phyloP scores from a whole-genome alignment of 2,888 invertebrate genomes.

The Drosophila algonquin region DNA sequence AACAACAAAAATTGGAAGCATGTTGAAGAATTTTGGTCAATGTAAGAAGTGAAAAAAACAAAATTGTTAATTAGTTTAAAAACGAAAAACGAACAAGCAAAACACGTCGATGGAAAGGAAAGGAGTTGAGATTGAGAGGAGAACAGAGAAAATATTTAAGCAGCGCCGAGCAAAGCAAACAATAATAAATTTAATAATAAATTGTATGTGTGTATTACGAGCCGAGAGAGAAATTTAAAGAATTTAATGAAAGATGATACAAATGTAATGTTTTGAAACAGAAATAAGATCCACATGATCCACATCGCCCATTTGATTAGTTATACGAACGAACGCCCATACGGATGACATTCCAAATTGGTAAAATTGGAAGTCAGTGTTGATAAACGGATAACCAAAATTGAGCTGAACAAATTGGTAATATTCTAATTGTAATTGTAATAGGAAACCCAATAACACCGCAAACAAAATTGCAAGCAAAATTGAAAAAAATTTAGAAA shows the following conservation, averaged over 20 bases:
- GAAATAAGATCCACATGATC: slow-evolving; percentile 57
- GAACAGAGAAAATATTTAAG: slow-evolving; percentile 56
- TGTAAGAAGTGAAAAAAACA: slow-evolving; percentile 49
- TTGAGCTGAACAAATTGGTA: slow-evolving; percentile 1
- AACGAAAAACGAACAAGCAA: slow-evolving; percentile 31
- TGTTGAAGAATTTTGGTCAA: slow-evolving; percentile 74
- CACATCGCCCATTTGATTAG: slow-evolving; percentile 65
- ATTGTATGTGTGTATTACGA: slow-evolving; percentile 63
- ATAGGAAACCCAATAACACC: slow-evolving; percentile 41
- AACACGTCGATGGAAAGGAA: slow-evolving; percentile 49
- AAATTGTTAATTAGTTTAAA: slow-evolving; percentile 78
- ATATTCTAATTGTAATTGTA: neutral
- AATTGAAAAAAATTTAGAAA: slow-evolving; percentile 42
- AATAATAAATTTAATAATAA: slow-evolving; percentile 77
- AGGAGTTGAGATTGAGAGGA: slow-evolving; percentile 42
- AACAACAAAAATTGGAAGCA: slow-evolving; percentile 50
- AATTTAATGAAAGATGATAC: slow-evolving; percentile 58
- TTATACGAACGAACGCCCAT: slow-evolving; percentile 51
- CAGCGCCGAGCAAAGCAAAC: slow-evolving; percentile 63
- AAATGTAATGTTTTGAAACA: slow-evolving; percentile 37
- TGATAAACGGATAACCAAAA: slow-evolving; percentile 27
- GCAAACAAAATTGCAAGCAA: slow-evolving; percentile 62
- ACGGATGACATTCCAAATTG: slow-evolving; percentile 31
- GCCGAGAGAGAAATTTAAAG: slow-evolving; percentile 55
- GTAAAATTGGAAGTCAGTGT: slow-evolving; percentile 12